A percentile compares a stretch with the other conserved stretches of the same genome.
phyloP scores from a whole-genome alignment of 2,113 vertebrate genomes.

The Theristicus caerulescens region DNA sequence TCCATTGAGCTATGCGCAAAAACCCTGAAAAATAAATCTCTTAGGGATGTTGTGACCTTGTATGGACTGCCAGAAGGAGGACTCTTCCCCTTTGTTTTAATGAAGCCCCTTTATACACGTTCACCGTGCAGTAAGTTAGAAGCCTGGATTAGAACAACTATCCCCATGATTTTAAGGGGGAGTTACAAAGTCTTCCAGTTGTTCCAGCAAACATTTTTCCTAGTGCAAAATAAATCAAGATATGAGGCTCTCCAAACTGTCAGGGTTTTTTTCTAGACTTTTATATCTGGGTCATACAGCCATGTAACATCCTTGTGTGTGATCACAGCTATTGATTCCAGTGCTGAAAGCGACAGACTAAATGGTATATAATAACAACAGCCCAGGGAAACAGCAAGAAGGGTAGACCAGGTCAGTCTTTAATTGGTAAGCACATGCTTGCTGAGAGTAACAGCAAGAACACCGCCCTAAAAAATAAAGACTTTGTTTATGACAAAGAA shows the following conservation, averaged over 20 bases:
- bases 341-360: neutral
- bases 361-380: neutral
- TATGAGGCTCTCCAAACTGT: neutral
- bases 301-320: constrained; percentile 18
- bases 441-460: neutral
- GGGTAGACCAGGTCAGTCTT: neutral
- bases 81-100: neutral
- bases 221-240: neutral
- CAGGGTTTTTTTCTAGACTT: neutral
- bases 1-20: neutral
- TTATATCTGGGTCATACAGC: constrained; percentile 24
- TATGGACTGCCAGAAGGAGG: neutral
- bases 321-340: constrained; percentile 53
- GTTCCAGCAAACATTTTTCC: neutral
- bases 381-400: neutral
- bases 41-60: neutral
- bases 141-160: neutral
- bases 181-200: neutral
- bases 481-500: neutral
- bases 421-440: neutral
- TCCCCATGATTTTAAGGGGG: neutral
- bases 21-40: neutral
- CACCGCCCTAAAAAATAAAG: neutral
- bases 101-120: neutral
- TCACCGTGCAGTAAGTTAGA: neutral